Conservation (phyloP, 2,888 invertebrate species). For the Sepioteuthis lessoniana region DNA sequence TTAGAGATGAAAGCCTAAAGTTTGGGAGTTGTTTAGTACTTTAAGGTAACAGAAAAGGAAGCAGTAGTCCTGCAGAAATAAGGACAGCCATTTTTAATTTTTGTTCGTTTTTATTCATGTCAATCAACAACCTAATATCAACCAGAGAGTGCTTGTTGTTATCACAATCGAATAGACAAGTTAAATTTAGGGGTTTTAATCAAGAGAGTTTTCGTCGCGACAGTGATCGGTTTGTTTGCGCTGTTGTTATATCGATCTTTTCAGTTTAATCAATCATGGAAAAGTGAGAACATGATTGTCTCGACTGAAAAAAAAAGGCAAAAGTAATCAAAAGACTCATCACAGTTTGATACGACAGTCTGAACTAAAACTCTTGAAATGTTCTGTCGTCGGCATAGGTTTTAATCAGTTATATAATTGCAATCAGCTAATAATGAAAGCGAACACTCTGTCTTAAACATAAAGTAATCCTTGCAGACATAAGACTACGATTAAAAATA, state of each 20-base stretch:
- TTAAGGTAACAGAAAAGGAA: too few relatives aligned
- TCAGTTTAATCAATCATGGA: not conserved
- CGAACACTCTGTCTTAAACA: not conserved
- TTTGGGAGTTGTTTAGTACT: too few relatives aligned
- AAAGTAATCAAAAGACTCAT: too few relatives aligned
- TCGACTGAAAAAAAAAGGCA: too few relatives aligned
- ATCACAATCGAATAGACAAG: not conserved
- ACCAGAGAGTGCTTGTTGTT: not conserved
- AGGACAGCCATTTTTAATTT: not conserved
- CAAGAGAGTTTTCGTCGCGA: not conserved
- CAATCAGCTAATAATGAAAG: too few relatives aligned
- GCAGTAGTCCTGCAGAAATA: not conserved
- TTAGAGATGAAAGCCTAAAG: too few relatives aligned
- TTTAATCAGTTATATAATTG: too few relatives aligned
- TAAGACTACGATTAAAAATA: not conserved
- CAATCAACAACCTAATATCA: not conserved
- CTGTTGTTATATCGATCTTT: not conserved
- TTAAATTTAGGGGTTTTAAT: not conserved
- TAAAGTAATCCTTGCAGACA: not conserved
- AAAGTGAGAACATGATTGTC: not conserved
- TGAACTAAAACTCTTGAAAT: too few relatives aligned
- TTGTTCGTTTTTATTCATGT: not conserved
- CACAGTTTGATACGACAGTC: too few relatives aligned
- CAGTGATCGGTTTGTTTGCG: not conserved
- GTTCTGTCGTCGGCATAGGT: too few relatives aligned